Conservation (phyloP, 1,140 invertebrate genomes). For the Dryas iulia region DNA sequence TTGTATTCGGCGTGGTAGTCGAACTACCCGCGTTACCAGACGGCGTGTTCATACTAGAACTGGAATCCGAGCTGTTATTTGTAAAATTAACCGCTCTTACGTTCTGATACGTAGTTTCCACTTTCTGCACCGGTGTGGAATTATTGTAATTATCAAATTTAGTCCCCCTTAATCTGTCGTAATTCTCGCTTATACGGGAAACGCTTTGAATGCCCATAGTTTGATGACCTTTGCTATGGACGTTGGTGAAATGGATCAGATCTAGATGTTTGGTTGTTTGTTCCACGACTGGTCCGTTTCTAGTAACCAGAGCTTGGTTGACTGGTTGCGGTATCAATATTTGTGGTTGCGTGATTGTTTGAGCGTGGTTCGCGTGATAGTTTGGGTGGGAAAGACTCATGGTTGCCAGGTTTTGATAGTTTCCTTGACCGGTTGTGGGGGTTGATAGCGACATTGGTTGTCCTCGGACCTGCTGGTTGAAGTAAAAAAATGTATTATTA, state of each 20-base stretch:
- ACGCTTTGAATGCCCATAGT: slow-evolving; percentile 57
- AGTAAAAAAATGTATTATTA: slow-evolving; percentile 15
- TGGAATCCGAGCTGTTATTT: slow-evolving; percentile 69
- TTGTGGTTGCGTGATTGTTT: slow-evolving; percentile 28
- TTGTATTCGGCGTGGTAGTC: slow-evolving; percentile 68
- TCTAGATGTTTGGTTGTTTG: slow-evolving; percentile 51
- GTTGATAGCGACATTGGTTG: slow-evolving; percentile 73
- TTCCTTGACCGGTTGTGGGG: slow-evolving; percentile 56
- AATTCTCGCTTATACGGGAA: slow-evolving; percentile 48
- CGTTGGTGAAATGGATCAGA: slow-evolving; percentile 59
- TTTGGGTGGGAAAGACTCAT: slow-evolving; percentile 68
- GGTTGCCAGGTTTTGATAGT: slow-evolving; percentile 60
- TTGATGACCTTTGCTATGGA: slow-evolving; percentile 41
- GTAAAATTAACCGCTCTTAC: slow-evolving; percentile 44
- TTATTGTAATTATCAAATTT: slow-evolving; percentile 63
- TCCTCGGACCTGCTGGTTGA: slow-evolving; percentile 59
- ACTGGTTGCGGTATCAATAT: slow-evolving; percentile 17
- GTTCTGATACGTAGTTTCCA: slow-evolving; percentile 63
- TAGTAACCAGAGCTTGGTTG: slow-evolving; percentile 41
- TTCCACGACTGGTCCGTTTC: slow-evolving; percentile 49
- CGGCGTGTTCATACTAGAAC: slow-evolving; percentile 70
- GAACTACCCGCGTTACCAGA: slow-evolving; percentile 65
- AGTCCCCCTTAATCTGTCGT: slow-evolving; percentile 47
- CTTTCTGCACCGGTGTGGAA: slow-evolving; percentile 46
- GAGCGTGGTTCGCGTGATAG: slow-evolving; percentile 44